Base-by-base conservation (phyloP, 1,140 invertebrate species). In the Scaptomyza graminum region DNA sequence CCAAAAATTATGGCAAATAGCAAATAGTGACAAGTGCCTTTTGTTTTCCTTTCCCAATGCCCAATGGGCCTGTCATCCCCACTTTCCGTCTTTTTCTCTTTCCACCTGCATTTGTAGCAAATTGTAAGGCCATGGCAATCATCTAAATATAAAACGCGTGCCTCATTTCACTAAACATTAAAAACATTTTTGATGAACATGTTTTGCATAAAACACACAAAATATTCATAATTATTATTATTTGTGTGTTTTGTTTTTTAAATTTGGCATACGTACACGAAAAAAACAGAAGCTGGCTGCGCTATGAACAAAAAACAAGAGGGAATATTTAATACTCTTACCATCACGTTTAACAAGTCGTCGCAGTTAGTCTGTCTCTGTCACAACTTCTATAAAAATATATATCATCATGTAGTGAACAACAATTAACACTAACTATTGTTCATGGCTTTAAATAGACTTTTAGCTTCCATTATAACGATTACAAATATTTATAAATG, bases 131-230 rank as follows among this genome's bases (percentile, higher is more conserved):
- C 64, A 31, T 82, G 68, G 82, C 83, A 82, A 78, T 82, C 78
- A 56, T 74, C 83, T 85, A 85, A 82, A 67, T 85, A 88, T 85
- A 85, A 87, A 85, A 76, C 82, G 82, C 78, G 82, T 82, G 82
- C 70, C 82, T 85, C 82, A 87, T 68, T 75, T 41, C 69, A 75
- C 81, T 82, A 87, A 79, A 72, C 79, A 56, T 82, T 6, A 73
- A 81, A 28, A 31, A 61, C 28, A 49, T 63, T 49, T 34, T 50
- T 76, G 47, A 68, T 77, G 65, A 83, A 80, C 76, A 83, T 66
- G 67, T 84, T 79, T 79, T 68, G 57, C 15, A 66, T 12, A 51
- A 70, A 82, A 63, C 37, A 34, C 18, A 31, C 22, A 31, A 70
- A 80, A 62, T 60, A 66, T 80, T 84, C 54, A 85, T 61, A 81